Evolutionary conservation across 1,140 invertebrate genomes (phyloP).

Genomic region (Hylyphantes graminicola): DNA sequence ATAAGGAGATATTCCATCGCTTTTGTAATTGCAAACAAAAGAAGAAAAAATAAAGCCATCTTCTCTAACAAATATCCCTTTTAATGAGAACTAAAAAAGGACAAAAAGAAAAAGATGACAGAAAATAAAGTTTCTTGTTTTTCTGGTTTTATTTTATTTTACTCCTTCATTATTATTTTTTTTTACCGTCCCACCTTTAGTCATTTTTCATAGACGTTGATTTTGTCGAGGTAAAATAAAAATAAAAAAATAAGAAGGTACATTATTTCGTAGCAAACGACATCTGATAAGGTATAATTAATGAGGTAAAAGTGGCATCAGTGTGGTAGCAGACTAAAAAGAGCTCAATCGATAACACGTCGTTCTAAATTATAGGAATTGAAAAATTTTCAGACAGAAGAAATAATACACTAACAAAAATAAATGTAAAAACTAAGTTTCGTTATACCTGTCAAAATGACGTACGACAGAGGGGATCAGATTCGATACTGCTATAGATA

Average conservation of each 20-base stretch:
- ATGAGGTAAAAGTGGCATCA: slow-evolving; percentile 35
- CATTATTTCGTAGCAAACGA: slow-evolving; percentile 39
- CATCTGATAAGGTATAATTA: slow-evolving; percentile 56
- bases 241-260: slow-evolving; percentile 23
- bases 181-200: slow-evolving; percentile 6
- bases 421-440: slow-evolving; percentile 20
- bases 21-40: too few relatives aligned
- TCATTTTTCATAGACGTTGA: slow-evolving; percentile 32
- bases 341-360: slow-evolving; percentile 23
- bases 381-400: slow-evolving; percentile 43
- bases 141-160: background rate
- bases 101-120: too few relatives aligned
- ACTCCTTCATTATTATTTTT: background rate
- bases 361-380: slow-evolving; percentile 54
- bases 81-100: too few relatives aligned
- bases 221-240: background rate
- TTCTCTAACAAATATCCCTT: too few relatives aligned
- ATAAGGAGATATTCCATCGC: too few relatives aligned
- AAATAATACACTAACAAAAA: slow-evolving; percentile 18
- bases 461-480: slow-evolving; percentile 18
- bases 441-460: slow-evolving; percentile 53
- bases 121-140: background rate
- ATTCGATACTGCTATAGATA: slow-evolving; percentile 29
- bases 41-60: too few relatives aligned
- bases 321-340: slow-evolving; percentile 13